These are phyloP conservation scores for Psilopsiagon aymara DNA, from an alignment of 2,113 vertebrate genomes.

Conservation along the genomic window DNA sequence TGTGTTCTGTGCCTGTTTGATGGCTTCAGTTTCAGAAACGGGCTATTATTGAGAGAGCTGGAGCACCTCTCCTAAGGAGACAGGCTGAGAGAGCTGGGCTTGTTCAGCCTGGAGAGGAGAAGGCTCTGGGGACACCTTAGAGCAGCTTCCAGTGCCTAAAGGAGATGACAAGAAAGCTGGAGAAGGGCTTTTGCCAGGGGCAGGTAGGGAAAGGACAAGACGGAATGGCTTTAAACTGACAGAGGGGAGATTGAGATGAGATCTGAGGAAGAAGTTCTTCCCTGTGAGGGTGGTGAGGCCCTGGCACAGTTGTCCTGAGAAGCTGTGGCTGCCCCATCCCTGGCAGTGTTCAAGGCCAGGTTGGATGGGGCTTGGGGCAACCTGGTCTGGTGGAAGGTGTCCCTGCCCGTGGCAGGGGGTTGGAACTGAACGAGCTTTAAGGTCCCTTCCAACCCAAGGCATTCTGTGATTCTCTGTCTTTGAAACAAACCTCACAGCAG, in stretches of 20 bases:
- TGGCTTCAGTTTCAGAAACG: rapidly evolving
- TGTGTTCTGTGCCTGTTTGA: neutral
- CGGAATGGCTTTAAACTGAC: neutral
- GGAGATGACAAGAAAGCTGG: neutral
- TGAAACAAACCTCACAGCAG: neutral
- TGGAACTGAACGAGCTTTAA: neutral
- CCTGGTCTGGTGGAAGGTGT: neutral
- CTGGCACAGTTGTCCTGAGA: neutral
- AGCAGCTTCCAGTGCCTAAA: neutral
- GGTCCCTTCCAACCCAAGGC: neutral
- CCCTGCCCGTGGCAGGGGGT: rapidly evolving
- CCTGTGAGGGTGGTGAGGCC: neutral
- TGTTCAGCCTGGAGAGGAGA: neutral
- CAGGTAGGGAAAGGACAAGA: neutral
- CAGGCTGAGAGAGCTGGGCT: neutral
- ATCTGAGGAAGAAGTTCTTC: neutral
- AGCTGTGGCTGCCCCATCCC: too few relatives aligned
- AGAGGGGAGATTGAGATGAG: neutral
- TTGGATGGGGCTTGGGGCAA: neutral
- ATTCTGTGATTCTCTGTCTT: neutral
- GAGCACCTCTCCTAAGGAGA: neutral
- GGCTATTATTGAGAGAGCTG: neutral
- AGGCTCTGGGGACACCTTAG: neutral
- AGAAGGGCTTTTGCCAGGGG: neutral
- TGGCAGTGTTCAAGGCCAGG: neutral